Evolutionary conservation across 2,888 invertebrate genomes (phyloP), one percentile per base, ranked within the genome.

Genomic region (Eutolmus rufibarbis): DNA sequence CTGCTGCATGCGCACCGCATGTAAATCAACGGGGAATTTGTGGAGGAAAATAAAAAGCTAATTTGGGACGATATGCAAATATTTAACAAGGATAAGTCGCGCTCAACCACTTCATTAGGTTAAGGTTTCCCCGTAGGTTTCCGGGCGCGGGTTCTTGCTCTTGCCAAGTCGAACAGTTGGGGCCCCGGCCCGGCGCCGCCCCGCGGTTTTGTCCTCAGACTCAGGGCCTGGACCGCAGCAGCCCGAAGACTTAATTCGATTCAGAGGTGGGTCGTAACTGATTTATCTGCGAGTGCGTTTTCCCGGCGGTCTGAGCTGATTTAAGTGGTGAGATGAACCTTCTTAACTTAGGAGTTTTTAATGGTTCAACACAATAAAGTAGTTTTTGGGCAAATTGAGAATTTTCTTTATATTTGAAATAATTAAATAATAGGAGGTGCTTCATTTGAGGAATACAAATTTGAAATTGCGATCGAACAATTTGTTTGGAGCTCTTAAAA

Each of bases 41-140:
- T 78, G 66, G 66, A 87, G 78, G 46, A 66, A 88, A 85, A 87
- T 86, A 86, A 78, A 87, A 87, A 74, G 89, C 88, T 88, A 89
- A 88, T 89, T 89, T 89, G 86, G 87, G 66, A 89, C 87, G 88
- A 89, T 89, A 88, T 89, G 89, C 89, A 89, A 89, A 89, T 89
- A 88, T 88, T 86, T 88, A 88, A 88, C 89, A 88, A 89, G 88
- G 89, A 89, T 89, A 88, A 88, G 74, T 87, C 76, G 89, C 86
- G 85, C 84, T 87, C 79, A 89, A 89, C 88, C 87, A 89, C 89
- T 89, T 89, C 89, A 89, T 89, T 89, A 89, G 88, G 43, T 46
- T 46, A 12, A 43, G 43, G 43, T 43, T 43, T 12, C 43, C 43
- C 43, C 43, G 43, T 16, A 46, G 43, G 40, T 85, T 46, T 57